Percentiles rank a stretch among this genome's conserved stretches.
phyloP scores from a whole-genome alignment of 1,140 invertebrate genomes.

The Doryteuthis pealeii region DNA sequence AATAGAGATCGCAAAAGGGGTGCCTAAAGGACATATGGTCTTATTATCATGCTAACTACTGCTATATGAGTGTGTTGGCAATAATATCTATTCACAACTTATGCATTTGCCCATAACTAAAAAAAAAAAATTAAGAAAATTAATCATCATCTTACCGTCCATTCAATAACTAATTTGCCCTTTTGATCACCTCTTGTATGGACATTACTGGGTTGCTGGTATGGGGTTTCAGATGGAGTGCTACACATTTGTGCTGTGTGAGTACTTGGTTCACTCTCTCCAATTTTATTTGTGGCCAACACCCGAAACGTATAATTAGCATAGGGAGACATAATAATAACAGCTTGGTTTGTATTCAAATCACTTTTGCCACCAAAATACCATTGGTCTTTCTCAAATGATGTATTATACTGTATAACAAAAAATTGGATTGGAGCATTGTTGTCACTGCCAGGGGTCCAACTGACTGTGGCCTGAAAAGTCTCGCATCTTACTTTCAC shows the following conservation, averaged over 20 bases:
- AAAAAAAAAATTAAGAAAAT: no score
- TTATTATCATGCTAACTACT: no score
- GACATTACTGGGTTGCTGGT: conserved; percentile 94
- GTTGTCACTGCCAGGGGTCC: conserved; percentile 80
- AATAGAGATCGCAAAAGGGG: no score
- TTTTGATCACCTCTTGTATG: conserved; percentile 83
- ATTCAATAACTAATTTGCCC: conserved; percentile 89
- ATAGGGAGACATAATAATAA: conserved; percentile 69
- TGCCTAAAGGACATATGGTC: no score
- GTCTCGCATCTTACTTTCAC: conserved; percentile 64
- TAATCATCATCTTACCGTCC: conserved; percentile 86
- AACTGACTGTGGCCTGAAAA: conserved; percentile 70
- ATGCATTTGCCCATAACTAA: no score
- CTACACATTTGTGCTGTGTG: conserved; percentile 59
- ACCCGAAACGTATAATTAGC: conserved; percentile 97
- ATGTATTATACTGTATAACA: conserved; percentile 91
- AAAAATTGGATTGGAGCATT: conserved; percentile 90
- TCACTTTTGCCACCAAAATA: conserved; percentile 33
- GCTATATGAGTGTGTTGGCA: no score
- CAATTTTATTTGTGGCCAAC: conserved; percentile 91
- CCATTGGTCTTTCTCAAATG: conserved; percentile 92
- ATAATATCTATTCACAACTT: no score
- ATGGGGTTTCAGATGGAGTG: conserved; percentile 73
- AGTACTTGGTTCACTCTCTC: conserved; percentile 59
- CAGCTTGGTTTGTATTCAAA: conserved; percentile 33